Evolutionary conservation across 2,888 invertebrate species (phyloP), one percentile per base, ranked within the genome.

Genomic region (Agrochola lychnidis): DNA sequence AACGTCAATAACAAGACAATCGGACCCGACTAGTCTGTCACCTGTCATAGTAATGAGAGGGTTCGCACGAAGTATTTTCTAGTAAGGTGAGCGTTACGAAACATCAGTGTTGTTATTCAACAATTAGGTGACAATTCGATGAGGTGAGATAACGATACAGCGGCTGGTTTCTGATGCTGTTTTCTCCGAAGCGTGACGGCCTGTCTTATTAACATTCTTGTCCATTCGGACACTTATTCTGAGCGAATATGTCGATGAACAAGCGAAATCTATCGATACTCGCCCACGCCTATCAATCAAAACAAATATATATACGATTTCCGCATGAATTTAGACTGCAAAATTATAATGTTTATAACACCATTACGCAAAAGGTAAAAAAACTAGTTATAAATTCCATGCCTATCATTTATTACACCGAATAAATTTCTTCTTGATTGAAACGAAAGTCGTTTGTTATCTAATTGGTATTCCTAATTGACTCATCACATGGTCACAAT

Each of bases 51-150:
- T 75, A 84, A 86, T 79, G 84, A 79, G 87, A 86, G 78, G 84
- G 86, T 83, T 84, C 83, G 87, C 88, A 90, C 84, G 86, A 88
- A 87, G 78, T 87, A 85, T 88, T 89, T 89, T 89, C 88, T 90
- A 90, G 87, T 86, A 85, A 83, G 86, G 85, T 87, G 70, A 82
- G 68, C 76, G 83, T 93, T 93, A 92, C 90, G 90, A 87, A 93
- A 94, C 88, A 84, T 70, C 83, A 76, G 62, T 84, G 81, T 88
- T 91, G 90, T 94, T 94, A 94, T 93, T 91, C 89, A 94, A 94
- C 91, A 93, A 94, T 93, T 93, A 93, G 89, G 90, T 87, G 92
- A 92, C 92, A 91, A 91, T 88, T 90, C 86, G 92, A 91, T 93
- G 89, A 91, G 87, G 79, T 83, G 82, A 88, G 91, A 91, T 92